Evolutionary conservation across 2,113 vertebrate genomes (phyloP).

Genomic region (Delphinus delphis): DNA sequence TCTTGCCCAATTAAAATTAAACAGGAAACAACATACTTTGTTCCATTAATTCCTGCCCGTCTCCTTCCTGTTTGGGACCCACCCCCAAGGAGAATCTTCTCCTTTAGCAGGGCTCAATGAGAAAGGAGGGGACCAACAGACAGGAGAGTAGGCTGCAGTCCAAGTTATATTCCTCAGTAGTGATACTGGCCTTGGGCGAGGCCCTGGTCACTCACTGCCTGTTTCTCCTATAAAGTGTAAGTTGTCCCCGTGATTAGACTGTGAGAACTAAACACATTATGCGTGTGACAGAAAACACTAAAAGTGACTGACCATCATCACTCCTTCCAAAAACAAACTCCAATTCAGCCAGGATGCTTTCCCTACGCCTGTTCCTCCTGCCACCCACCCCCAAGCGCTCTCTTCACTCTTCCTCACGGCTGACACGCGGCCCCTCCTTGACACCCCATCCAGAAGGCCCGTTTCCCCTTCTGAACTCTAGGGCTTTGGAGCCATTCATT

Average conservation of each 20-base stretch:
- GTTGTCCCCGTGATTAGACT: not conserved
- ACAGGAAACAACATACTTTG: not conserved
- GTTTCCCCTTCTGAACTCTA: not conserved
- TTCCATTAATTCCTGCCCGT: not conserved
- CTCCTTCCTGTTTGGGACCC: not conserved
- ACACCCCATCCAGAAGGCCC: not conserved
- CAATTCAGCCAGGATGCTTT: not conserved
- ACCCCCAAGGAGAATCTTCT: not conserved
- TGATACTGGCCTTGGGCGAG: not conserved
- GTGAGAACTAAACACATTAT: not conserved
- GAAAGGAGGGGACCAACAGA: not conserved
- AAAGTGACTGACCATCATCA: not conserved
- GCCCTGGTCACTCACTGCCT: not conserved
- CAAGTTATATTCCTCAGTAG: not conserved
- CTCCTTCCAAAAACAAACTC: not conserved
- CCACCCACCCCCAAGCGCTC: fast-evolving
- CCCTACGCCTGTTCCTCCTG: not conserved
- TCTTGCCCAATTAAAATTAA: not conserved
- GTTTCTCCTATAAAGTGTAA: not conserved
- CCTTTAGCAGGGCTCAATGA: not conserved
- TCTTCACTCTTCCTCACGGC: not conserved
- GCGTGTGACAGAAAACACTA: not conserved
- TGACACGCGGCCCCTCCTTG: not conserved
- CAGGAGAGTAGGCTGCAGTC: not conserved
- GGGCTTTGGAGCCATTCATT: not conserved